Conservation (phyloP, 2,888 invertebrate genomes). For the Chrysotoxum bicinctum region DNA sequence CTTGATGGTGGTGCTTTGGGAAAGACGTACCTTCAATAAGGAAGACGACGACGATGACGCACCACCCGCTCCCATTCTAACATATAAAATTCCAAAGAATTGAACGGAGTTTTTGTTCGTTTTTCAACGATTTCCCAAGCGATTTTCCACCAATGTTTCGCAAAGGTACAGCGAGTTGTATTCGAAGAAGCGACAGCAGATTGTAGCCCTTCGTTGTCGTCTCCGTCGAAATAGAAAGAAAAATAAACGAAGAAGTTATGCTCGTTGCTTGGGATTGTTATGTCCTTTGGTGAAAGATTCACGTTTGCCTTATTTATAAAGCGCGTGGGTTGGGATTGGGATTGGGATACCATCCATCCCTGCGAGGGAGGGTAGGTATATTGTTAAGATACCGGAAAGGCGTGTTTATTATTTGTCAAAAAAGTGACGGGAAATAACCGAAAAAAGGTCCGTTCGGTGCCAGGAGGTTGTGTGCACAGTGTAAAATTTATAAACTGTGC, state of each 20-base stretch:
- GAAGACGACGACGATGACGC: not conserved
- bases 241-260: constrained; percentile 24
- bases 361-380: constrained; percentile 34
- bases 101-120: constrained; percentile 51
- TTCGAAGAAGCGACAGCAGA: constrained; percentile 48
- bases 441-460: constrained; percentile 43
- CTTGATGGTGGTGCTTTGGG: not conserved
- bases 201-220: constrained; percentile 16
- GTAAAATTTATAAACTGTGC: constrained; percentile 31
- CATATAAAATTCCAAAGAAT: constrained; percentile 21
- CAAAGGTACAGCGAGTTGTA: constrained; percentile 36
- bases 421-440: constrained; percentile 47
- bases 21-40: constrained; percentile 12
- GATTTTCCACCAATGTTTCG: constrained; percentile 68
- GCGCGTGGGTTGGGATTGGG: not conserved
- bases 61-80: not conserved
- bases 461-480: constrained; percentile 38
- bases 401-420: constrained; percentile 71
- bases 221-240: constrained; percentile 1
- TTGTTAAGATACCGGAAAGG: constrained; percentile 71
- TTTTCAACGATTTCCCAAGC: constrained; percentile 69
- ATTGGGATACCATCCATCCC: not conserved
- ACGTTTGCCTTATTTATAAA: constrained; percentile 7
- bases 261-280: constrained; percentile 25
- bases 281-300: constrained; percentile 42